Evolutionary conservation across 2,888 invertebrate species (phyloP).

Genomic region (Caenorhabditis sp.): DNA sequence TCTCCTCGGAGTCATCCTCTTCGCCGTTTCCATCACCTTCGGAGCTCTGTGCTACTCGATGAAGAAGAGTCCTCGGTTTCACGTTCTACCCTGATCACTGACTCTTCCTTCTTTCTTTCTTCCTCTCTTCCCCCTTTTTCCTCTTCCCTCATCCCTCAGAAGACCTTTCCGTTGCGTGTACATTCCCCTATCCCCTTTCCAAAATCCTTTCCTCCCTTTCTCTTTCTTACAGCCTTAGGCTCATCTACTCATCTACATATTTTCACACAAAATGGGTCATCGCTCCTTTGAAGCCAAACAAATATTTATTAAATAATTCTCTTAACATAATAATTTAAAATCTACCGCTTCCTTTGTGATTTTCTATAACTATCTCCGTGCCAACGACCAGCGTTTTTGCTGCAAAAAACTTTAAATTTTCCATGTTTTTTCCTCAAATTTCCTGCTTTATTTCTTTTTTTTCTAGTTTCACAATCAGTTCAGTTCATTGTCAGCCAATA

Average conservation of each 20-base stretch:
- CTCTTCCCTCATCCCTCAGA: constrained; percentile 31
- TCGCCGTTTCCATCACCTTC: constrained; percentile 67
- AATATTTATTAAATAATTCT: constrained; percentile 12
- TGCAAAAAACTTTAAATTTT: too few relatives aligned
- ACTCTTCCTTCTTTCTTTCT: neutral
- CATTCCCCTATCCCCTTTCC: constrained; percentile 14
- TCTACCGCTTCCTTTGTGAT: constrained; percentile 13
- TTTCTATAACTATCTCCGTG: constrained; percentile 35
- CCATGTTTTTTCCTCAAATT: too few relatives aligned
- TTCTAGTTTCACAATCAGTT: too few relatives aligned
- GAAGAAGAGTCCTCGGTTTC: constrained; percentile 65
- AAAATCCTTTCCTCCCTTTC: constrained; percentile 20
- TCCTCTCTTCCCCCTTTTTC: neutral
- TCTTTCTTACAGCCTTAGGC: constrained; percentile 3
- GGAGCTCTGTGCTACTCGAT: constrained; percentile 69
- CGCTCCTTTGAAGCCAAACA: too few relatives aligned
- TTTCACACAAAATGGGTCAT: constrained; percentile 38
- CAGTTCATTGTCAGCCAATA: too few relatives aligned
- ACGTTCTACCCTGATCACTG: constrained; percentile 61
- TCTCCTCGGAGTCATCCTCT: constrained; percentile 67
- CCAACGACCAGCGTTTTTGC: constrained; percentile 20
- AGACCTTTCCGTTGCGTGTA: constrained; percentile 61
- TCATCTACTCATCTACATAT: constrained; percentile 16
- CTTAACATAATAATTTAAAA: constrained; percentile 4
- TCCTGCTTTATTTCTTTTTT: too few relatives aligned